Base-by-base conservation (phyloP, 2,888 invertebrate genomes). In the Digitonthophagus gazella region DNA sequence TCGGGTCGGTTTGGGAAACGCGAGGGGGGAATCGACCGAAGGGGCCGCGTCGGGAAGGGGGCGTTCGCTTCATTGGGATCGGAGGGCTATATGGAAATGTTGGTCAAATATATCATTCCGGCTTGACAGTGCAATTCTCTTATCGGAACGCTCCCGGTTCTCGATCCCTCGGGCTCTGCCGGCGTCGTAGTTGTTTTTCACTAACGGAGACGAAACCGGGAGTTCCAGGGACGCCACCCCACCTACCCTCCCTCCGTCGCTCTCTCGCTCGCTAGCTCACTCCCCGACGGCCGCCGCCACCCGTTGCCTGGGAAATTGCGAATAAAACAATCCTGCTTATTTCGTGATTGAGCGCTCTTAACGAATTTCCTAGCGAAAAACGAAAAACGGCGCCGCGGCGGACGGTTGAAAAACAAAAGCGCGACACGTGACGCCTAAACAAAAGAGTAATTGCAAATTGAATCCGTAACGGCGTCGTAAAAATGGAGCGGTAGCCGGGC, bases 101-200 rank as follows among this genome's bases (percentile, higher is more conserved):
- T 90, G 91, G 91, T 90, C 91, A 91, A 91, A 92, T 92, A 92
- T 92, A 92, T 92, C 92, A 92, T 92, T 91, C 91, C 85, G 90
- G 89, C 88, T 89, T 91, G 91, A 91, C 91, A 91, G 91, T 91
- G 91, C 91, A 92, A 91, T 92, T 92, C 91, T 91, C 91, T 91
- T 91, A 91, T 91, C 91, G 89, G 84, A 85, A 84, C 84, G 84
- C 85, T 84, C 85, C 86, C 85, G 85, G 85, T 85, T 80, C 78
- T 78, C 80, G 78, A 78, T 78, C 80, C 80, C 79, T 78, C 77
- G 83, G 80, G 83, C 28, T 44, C 28, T 44, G 28, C 28, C 11
- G 28, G 28, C 28, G 83, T 85, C 86, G 84, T 85, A 44, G 86
- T 84, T 85, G 81, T 81, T 81, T 81, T 81, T 81, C 82, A 80